Percentiles rank a stretch among this genome's conserved stretches.
These are phyloP conservation scores for Sepiola atlantica DNA, from an alignment of 2,888 invertebrate genomes.

Conservation along the genomic window DNA sequence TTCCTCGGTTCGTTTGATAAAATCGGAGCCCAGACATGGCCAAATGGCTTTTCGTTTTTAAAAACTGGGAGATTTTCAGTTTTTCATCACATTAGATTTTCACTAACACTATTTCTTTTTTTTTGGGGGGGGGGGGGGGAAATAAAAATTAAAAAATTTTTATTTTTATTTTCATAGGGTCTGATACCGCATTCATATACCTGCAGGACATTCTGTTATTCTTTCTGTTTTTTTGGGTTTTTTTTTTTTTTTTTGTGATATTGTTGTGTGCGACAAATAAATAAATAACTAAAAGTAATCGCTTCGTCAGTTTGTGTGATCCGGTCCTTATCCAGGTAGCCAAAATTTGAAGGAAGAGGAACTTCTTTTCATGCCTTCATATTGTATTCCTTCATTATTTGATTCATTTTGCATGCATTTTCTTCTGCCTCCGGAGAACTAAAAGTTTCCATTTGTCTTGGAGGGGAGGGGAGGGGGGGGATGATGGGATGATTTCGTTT, in stretches of 20 bases:
- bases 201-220: not conserved
- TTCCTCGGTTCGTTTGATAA: too few species aligned
- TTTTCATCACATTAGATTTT: slow-evolving; percentile 1
- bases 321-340: not conserved
- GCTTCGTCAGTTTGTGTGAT: not conserved
- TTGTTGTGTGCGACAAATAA: not conserved
- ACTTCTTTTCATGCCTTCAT: not conserved
- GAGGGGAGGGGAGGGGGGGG: too few species aligned
- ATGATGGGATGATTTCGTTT: not conserved
- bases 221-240: too few species aligned
- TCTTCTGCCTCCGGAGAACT: slow-evolving; percentile 4
- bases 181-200: slow-evolving; percentile 32
- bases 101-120: not conserved
- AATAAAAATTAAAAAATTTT: not conserved
- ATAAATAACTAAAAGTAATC: not conserved
- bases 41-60: too few species aligned
- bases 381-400: not conserved
- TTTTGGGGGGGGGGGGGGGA: not conserved
- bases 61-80: not conserved
- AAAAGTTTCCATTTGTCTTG: not conserved
- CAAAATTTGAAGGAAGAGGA: slow-evolving; percentile 16
- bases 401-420: not conserved
- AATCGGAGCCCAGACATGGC: too few species aligned
- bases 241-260: not conserved
- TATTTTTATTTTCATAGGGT: not conserved